phyloP scores from a whole-genome alignment of 2,113 vertebrate genomes.

The Protobothrops mucrosquamatus region DNA sequence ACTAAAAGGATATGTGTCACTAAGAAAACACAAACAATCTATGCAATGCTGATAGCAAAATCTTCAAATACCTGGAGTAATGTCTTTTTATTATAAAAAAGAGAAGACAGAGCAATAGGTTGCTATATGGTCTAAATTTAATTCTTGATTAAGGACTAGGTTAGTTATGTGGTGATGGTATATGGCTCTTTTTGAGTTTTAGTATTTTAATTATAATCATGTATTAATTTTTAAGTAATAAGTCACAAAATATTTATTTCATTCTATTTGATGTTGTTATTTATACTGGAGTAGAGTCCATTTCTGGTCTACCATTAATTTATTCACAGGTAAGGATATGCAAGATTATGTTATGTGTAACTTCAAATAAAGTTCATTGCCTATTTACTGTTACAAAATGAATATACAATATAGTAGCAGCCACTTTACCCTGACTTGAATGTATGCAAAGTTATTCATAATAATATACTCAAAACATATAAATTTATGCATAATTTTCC shows the following conservation, averaged over 20 bases:
- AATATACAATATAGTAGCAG: not conserved
- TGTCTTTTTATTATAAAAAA: not conserved
- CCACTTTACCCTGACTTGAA: not conserved
- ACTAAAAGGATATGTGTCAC: not conserved
- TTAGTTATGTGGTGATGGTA: not conserved
- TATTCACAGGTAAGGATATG: not conserved
- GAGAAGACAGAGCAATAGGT: not conserved
- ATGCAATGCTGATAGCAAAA: not conserved
- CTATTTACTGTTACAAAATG: not conserved
- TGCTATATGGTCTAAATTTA: not conserved
- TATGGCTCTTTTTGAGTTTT: not conserved
- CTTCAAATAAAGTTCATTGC: not conserved
- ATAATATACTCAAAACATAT: not conserved
- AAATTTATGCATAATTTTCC: not conserved
- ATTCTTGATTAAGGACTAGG: not conserved
- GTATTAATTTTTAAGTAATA: not conserved
- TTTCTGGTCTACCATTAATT: not conserved
- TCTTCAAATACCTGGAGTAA: not conserved
- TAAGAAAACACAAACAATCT: not conserved
- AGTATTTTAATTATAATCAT: not conserved
- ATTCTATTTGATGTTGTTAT: not conserved
- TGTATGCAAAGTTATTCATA: not conserved
- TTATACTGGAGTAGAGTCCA: not conserved
- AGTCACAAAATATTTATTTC: not conserved
- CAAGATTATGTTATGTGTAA: not conserved